Base-by-base conservation (phyloP, 2,797 vertebrate genomes). In the Oophaga sylvatica region DNA sequence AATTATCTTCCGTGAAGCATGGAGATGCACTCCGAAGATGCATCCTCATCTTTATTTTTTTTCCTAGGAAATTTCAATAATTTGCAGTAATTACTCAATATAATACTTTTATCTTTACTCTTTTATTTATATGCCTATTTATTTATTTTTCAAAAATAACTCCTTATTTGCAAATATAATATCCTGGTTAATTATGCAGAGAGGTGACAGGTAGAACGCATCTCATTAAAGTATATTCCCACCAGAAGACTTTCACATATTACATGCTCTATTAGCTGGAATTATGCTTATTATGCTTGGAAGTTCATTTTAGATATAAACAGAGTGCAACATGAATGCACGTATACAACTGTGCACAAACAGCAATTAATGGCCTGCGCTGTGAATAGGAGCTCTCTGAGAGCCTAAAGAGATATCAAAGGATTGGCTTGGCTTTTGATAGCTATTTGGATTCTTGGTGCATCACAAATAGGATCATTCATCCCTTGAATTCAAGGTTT, bases 311-410 rank as follows among this genome's bases (percentile, higher is more conserved):
- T 91, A 90, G 82, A 93, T 87, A 86, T 90, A 90, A 90, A 89
- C 90, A 91, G 84, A 48, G 20, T 75, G 70, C 75, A 77, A 87
- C 85, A 19, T 8, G 76, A 83, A 15, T 89, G 87, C 73, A 85
- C 89, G 86, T 22, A 26, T 84, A 75, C 63, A 91, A 91, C 83
- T 90, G 81, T 89, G 89, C 89, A 90, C 89, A 92, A 92, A 91
- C 90, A 90, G 81, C 81, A 92, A 93, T 92, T 91, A 92, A 92
- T 91, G 12, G 8, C 0, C 88, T 87, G 86, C 59, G 81, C 87
- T 81, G 86, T 93, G 89, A 93, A 93, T 92, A 88, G 90, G 90
- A 59, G 75, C 22, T 92, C 90, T 93, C 90, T 93, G 83, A 94
- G 89, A 91, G 76, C 71, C 90, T 90, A 85, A 90, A 92, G 85